A percentile compares a stretch with the other conserved stretches of the same genome.
Conservation (phyloP, 2,113 vertebrate species). For the Proteles cristata region DNA sequence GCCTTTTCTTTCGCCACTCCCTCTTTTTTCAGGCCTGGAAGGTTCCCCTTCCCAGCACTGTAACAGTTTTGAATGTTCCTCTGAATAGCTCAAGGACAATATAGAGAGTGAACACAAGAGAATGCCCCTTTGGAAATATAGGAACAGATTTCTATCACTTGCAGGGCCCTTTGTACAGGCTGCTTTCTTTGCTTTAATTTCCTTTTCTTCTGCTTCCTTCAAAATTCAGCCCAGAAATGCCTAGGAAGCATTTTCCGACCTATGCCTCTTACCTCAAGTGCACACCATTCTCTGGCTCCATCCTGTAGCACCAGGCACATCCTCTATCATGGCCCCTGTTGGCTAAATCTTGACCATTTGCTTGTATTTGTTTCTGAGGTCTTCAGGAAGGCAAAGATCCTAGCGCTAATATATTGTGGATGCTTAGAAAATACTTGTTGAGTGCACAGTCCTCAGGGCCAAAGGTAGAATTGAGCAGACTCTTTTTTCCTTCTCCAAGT, state of each 20-base stretch:
- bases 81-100: background rate
- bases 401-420: background rate
- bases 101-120: background rate
- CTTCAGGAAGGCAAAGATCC: background rate
- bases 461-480: background rate
- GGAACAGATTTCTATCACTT: background rate
- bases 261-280: background rate
- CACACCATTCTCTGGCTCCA: background rate
- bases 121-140: background rate
- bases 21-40: background rate
- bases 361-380: slow-evolving; percentile 1
- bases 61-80: background rate
- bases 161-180: background rate
- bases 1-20: background rate
- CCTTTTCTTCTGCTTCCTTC: background rate
- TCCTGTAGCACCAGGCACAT: background rate
- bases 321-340: background rate
- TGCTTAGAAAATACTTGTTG: background rate
- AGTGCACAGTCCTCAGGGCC: background rate
- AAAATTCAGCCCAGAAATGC: background rate
- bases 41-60: background rate
- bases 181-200: background rate
- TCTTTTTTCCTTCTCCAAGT: slow-evolving; percentile 43
- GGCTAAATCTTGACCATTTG: background rate
- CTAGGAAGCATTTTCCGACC: background rate